A percentile compares a stretch with the other conserved stretches of the same genome.
These are phyloP conservation scores for Noctua janthe DNA, from an alignment of 2,888 invertebrate species.

Conservation along the genomic window DNA sequence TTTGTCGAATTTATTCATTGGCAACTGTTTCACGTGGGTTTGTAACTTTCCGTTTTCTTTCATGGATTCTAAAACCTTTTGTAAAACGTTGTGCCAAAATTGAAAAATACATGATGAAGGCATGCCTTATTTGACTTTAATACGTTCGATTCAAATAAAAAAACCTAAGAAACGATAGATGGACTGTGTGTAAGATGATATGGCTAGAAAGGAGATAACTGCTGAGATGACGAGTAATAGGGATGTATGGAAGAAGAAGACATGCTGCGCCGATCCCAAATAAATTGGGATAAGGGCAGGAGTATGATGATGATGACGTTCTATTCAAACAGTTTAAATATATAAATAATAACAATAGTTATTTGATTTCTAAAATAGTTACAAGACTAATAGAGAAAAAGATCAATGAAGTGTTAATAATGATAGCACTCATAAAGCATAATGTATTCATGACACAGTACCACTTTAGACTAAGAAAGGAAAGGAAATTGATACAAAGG, in stretches of 20 bases:
- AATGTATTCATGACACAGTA: slow-evolving; percentile 3
- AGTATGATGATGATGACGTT: not conserved
- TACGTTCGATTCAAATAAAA: not conserved
- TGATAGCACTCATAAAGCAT: not conserved
- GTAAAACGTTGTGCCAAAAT: not conserved
- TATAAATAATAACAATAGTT: not conserved
- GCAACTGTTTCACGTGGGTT: slow-evolving; percentile 34
- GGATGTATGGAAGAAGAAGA: too few species aligned
- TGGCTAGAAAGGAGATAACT: too few species aligned
- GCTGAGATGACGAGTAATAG: too few species aligned
- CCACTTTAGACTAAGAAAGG: not conserved
- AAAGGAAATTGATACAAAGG: slow-evolving; percentile 13
- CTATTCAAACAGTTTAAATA: not conserved
- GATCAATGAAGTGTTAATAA: not conserved
- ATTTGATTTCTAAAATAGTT: not conserved
- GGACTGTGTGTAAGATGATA: too few species aligned
- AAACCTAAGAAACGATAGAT: too few species aligned
- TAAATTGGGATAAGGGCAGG: too few species aligned
- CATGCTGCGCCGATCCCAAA: too few species aligned
- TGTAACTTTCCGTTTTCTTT: slow-evolving; percentile 24
- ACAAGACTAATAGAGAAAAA: not conserved
- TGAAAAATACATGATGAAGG: not conserved
- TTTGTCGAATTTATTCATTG: slow-evolving; percentile 49
- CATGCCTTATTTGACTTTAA: not conserved
- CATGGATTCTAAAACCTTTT: not conserved